Evolutionary conservation across 2,797 vertebrate genomes (phyloP), one percentile per base, ranked within the genome.

Genomic region (Champsocephalus gunnari): DNA sequence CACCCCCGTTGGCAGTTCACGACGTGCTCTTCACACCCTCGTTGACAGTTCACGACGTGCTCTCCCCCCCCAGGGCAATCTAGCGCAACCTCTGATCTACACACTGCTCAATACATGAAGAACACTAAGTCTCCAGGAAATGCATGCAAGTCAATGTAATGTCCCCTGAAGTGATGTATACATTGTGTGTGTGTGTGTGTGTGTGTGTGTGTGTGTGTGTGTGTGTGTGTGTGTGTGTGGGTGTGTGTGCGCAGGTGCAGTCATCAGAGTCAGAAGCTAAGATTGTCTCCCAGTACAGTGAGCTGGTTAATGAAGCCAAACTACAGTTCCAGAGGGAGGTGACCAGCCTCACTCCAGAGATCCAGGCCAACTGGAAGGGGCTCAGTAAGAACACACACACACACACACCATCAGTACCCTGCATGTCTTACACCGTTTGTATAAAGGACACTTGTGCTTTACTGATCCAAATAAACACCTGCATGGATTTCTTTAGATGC

Each of bases 321-420:
- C 94, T 94, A 16, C 97, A 98, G 87, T 99, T 99, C 83, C 96
- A 96, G 85, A 94, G 90, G 72, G 98, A 99, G 90, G 93, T 99
- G 0, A 97, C 96, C 89, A 99, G 96, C 71, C 96, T 99, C 60
- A 99, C 97, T 57, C 97, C 98, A 0, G 97, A 98, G 0, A 94
- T 99, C 49, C 94, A 97, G 79, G 94, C 97, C 58, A 97, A 97
- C 88, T 99, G 98, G 98, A 98, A 97, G 86, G 96, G 97, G 2
- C 95, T 96, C 43, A 96, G 98, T 99, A 96, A 97, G 97, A 69
- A 21, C 21, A 21, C 21, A 2, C 93, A 19, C 17, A 34, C 51
- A 43, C 21, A 28, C 28, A 1, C 28, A 28, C 28, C 34, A 38
- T 57, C 1, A n/a, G 2, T 49, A 19, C 64, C 44, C 34, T 43